A percentile compares a stretch with the other conserved stretches of the same genome.
Conservation (phyloP, 2,113 vertebrate species). For the Pseudorasbora parva region DNA sequence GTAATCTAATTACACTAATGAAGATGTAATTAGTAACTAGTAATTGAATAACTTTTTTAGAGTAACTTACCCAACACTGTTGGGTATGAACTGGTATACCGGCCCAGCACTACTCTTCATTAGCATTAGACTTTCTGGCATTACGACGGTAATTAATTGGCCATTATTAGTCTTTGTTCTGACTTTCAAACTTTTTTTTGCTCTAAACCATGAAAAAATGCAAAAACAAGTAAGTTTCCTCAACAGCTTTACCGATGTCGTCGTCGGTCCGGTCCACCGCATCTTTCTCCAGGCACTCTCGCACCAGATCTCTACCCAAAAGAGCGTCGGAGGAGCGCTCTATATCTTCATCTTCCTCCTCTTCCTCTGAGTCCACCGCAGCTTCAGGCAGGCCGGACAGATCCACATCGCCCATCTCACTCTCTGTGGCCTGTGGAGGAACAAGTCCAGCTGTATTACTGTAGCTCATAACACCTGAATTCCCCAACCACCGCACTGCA, state of each 20-base stretch:
- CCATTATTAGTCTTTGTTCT: neutral
- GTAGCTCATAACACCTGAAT: too few relatives aligned
- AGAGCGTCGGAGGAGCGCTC: slow-evolving; percentile 89
- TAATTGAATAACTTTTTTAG: too few relatives aligned
- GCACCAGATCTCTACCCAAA: slow-evolving; percentile 88
- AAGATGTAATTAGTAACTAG: too few relatives aligned
- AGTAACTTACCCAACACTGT: too few relatives aligned
- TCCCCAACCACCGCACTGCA: too few relatives aligned
- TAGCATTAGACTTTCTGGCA: neutral
- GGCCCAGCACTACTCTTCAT: too few relatives aligned
- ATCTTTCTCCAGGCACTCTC: slow-evolving; percentile 97
- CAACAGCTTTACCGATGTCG: slow-evolving; percentile 82
- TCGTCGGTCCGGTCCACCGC: slow-evolving; percentile 93
- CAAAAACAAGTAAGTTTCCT: too few relatives aligned
- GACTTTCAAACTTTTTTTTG: neutral
- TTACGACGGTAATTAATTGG: neutral
- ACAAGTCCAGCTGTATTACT: neutral
- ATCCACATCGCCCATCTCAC: slow-evolving; percentile 94
- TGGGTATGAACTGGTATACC: too few relatives aligned
- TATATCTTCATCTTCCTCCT: slow-evolving; percentile 96
- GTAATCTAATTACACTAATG: too few relatives aligned
- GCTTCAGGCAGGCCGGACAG: slow-evolving; percentile 95
- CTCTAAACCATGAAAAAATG: neutral
- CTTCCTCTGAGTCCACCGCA: slow-evolving; percentile 95
- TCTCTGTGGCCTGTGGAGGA: slow-evolving; percentile 88